phyloP scores from a whole-genome alignment of 2,888 invertebrate species.

The Macrophya alboannulata region DNA sequence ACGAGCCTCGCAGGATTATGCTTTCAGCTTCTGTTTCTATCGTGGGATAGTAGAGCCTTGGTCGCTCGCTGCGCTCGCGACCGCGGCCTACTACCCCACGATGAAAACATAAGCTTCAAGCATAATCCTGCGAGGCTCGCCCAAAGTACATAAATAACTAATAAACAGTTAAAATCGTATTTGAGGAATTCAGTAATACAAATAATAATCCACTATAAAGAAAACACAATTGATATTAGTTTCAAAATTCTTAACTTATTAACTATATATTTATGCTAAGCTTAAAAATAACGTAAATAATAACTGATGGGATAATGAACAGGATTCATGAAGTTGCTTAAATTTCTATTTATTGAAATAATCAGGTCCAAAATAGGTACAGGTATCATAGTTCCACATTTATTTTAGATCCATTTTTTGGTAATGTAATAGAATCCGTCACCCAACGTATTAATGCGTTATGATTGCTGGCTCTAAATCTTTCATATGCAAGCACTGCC shows the following conservation, averaged over 20 bases:
- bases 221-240: not conserved
- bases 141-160: no score
- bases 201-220: not conserved
- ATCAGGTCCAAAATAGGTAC: not conserved
- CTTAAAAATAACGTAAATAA: not conserved
- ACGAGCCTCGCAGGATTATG: no score
- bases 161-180: not conserved
- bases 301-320: conserved; percentile 17
- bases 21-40: no score
- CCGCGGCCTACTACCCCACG: no score
- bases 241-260: not conserved
- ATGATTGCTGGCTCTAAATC: not conserved
- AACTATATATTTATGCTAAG: not conserved
- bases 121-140: no score
- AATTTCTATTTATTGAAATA: not conserved
- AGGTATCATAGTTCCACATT: not conserved
- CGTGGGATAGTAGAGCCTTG: no score
- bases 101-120: no score
- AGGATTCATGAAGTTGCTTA: not conserved
- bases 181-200: not conserved
- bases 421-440: not conserved
- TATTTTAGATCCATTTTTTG: not conserved
- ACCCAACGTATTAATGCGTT: not conserved
- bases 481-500: not conserved
- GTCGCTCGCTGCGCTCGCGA: no score